These are phyloP conservation scores for Malthinus flaveolus DNA, from an alignment of 2,888 invertebrate species.

Conservation along the genomic window DNA sequence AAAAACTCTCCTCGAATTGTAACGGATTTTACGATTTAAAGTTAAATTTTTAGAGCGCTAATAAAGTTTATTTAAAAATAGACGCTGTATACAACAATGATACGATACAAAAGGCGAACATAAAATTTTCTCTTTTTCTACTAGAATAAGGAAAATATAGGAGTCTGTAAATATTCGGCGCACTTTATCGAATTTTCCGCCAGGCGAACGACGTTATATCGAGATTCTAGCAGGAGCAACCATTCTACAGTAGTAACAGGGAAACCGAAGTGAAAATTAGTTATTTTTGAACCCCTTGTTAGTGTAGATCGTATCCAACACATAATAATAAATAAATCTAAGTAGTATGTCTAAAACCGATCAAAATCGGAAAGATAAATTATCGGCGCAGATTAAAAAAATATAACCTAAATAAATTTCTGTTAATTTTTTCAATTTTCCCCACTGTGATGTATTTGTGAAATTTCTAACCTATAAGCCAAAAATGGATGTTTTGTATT, in stretches of 20 bases:
- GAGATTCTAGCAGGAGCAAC: conserved; percentile 28
- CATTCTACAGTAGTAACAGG: conserved; percentile 38
- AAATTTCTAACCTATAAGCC: conserved; percentile 42
- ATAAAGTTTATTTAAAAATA: too few species aligned
- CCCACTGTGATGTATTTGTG: conserved; percentile 38
- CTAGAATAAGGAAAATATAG: background rate
- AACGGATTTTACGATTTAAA: too few species aligned
- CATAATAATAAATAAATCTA: conserved; percentile 25
- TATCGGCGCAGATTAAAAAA: conserved; percentile 9
- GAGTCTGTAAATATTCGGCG: conserved; percentile 3
- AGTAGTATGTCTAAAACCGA: conserved; percentile 34
- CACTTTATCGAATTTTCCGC: conserved; percentile 19
- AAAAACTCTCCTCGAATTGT: too few species aligned
- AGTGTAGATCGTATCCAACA: conserved; percentile 39
- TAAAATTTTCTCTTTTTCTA: too few species aligned
- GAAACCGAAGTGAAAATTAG: conserved; percentile 44
- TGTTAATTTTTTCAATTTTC: conserved; percentile 45
- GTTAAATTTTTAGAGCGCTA: too few species aligned
- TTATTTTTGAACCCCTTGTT: conserved; percentile 48
- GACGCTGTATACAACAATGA: too few species aligned
- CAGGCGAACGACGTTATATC: conserved; percentile 16
- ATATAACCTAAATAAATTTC: conserved; percentile 35
- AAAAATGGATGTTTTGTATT: conserved; percentile 40
- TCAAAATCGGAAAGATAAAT: conserved; percentile 26
- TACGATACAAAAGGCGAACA: too few species aligned